These are phyloP conservation scores for Rhinichthys klamathensis DNA, from an alignment of 2,113 vertebrate genomes.

Conservation along the genomic window DNA sequence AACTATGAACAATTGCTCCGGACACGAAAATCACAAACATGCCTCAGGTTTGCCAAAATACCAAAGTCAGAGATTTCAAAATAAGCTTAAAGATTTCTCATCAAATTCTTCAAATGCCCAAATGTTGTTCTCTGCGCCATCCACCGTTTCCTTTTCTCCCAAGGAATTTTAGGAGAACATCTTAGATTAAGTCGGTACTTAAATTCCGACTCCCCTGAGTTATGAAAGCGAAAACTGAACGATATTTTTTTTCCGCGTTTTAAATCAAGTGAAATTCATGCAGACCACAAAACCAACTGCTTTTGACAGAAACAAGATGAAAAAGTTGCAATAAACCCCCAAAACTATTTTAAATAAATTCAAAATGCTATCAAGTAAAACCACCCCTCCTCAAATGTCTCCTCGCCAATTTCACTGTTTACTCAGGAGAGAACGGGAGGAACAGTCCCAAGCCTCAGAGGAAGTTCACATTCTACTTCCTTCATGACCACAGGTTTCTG, in stretches of 20 bases:
- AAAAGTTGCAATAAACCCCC: not conserved
- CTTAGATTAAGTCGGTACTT: not conserved
- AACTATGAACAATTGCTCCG: not conserved
- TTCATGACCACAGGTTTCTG: conserved; percentile 68
- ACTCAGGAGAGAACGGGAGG: conserved; percentile 24
- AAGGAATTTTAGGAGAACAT: not conserved
- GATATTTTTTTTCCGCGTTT: not conserved
- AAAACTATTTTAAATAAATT: conserved; percentile 9
- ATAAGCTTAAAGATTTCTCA: not conserved
- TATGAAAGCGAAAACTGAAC: not conserved
- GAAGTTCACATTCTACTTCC: conserved; percentile 43
- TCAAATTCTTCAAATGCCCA: not conserved
- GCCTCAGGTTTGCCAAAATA: not conserved
- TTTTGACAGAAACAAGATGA: not conserved
- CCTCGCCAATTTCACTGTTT: conserved; percentile 38
- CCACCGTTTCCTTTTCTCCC: not conserved
- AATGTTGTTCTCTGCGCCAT: not conserved
- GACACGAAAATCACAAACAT: not conserved
- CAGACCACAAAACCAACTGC: not conserved
- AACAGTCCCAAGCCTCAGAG: conserved; percentile 36
- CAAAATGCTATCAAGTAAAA: not conserved
- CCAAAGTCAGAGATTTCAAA: not conserved
- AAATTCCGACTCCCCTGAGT: not conserved
- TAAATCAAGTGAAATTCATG: not conserved
- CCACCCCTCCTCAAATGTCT: conserved; percentile 2